These are phyloP conservation scores for Nothobranchius kuhntae DNA, from an alignment of 2,113 vertebrate species.

Conservation along the genomic window DNA sequence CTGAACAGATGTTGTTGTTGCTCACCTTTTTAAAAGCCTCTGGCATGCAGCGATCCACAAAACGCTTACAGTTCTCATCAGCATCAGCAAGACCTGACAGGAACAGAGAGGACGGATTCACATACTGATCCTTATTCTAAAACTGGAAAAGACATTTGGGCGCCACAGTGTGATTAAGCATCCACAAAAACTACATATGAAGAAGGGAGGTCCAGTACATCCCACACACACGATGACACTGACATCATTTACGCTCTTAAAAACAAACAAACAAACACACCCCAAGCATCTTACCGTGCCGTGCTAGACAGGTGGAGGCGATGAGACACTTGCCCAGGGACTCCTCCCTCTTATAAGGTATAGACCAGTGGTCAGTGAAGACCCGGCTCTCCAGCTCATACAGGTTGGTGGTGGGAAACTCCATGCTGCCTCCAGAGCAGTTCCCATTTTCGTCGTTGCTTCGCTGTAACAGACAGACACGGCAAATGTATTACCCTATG, in stretches of 20 bases:
- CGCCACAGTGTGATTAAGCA: conserved; percentile 2
- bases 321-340: conserved; percentile 97
- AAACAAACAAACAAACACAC: conserved; percentile 1
- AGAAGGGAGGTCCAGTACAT: conserved; percentile 19
- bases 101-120: conserved; percentile 19
- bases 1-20: not conserved
- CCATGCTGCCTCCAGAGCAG: conserved; percentile 92
- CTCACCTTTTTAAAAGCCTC: conserved; percentile 99
- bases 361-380: conserved; percentile 98
- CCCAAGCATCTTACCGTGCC: conserved; percentile 83
- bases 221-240: conserved; percentile 21
- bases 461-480: conserved; percentile 71
- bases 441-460: conserved; percentile 98
- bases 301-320: conserved; percentile 92
- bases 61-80: conserved; percentile 97
- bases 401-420: conserved; percentile 97
- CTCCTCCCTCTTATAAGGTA: conserved; percentile 97
- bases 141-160: not conserved
- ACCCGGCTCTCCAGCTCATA: conserved; percentile 98
- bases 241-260: conserved; percentile 6
- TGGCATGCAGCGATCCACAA: conserved; percentile 98
- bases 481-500: conserved; percentile 5
- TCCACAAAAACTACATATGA: conserved; percentile 41
- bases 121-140: not conserved
- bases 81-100: conserved; percentile 92